These are phyloP conservation scores for Musca domestica DNA, from an alignment of 1,140 invertebrate genomes.

Conservation along the genomic window DNA sequence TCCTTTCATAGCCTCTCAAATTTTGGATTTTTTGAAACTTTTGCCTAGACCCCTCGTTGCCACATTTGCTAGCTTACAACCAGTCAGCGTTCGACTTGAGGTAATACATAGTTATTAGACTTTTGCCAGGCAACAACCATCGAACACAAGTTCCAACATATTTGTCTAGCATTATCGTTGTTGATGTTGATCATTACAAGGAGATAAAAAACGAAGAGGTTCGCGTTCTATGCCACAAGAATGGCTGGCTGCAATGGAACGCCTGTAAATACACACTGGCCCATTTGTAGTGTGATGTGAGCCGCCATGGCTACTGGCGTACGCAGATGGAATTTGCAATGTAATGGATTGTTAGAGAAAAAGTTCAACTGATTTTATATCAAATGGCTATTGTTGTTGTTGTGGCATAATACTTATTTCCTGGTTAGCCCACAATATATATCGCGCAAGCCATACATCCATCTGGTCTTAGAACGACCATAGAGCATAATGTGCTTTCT, in stretches of 20 bases:
- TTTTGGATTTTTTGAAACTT: no score
- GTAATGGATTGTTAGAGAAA: background rate
- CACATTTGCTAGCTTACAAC: no score
- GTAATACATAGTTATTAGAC: no score
- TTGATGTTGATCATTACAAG: conserved; percentile 10
- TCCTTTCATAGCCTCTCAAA: no score
- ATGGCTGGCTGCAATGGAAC: no score
- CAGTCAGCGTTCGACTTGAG: no score
- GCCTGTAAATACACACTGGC: no score
- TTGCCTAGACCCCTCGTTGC: no score
- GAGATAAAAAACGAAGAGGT: background rate
- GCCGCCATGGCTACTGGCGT: conserved; percentile 4
- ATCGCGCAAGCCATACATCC: background rate
- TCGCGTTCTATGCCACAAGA: background rate
- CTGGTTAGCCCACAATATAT: background rate
- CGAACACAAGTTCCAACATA: background rate
- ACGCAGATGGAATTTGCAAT: conserved; percentile 10
- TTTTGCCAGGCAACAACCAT: no score
- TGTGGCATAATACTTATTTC: background rate
- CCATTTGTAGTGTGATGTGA: background rate
- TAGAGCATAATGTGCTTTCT: background rate
- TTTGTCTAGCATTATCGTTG: conserved; percentile 11
- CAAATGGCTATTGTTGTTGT: no score
- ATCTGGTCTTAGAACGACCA: no score
- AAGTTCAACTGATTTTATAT: no score